These are phyloP conservation scores for Talpa occidentalis DNA, from an alignment of 2,113 vertebrate genomes.

Conservation along the genomic window DNA sequence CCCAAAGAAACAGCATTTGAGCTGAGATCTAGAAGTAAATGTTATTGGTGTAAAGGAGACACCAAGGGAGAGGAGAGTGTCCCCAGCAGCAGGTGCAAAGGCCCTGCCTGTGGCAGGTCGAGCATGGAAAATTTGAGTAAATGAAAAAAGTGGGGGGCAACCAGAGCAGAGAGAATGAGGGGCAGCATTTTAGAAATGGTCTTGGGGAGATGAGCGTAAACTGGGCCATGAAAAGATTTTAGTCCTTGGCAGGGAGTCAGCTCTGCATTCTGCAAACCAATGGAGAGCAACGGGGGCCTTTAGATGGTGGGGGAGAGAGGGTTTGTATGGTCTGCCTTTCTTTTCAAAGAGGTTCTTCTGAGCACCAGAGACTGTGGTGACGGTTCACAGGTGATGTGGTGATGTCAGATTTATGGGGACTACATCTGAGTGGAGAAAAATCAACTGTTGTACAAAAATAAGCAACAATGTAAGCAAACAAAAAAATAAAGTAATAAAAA, in stretches of 20 bases:
- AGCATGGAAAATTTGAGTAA: neutral
- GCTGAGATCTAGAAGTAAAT: neutral
- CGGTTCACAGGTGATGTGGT: too few relatives aligned
- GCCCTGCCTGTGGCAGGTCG: neutral
- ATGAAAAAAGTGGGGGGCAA: neutral
- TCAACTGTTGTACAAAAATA: too few relatives aligned
- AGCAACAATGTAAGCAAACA: too few relatives aligned
- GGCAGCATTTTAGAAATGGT: neutral
- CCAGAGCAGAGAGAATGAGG: neutral
- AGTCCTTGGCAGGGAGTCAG: neutral
- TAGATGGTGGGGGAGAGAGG: neutral
- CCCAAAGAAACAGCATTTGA: neutral
- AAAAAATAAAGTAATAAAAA: too few relatives aligned
- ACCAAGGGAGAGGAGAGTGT: neutral
- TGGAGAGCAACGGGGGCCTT: neutral
- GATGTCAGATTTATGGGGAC: too few relatives aligned
- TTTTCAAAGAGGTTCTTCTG: neutral
- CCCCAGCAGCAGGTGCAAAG: conserved; percentile 21
- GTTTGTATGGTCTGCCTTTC: neutral
- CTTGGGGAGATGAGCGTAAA: neutral
- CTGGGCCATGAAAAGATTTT: neutral
- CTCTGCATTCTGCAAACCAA: neutral
- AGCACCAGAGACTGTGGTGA: too few relatives aligned
- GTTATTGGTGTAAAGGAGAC: neutral
- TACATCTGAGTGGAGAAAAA: too few relatives aligned